phyloP scores from a whole-genome alignment of 2,888 invertebrate genomes.

The Eugnorisma glareosa region DNA sequence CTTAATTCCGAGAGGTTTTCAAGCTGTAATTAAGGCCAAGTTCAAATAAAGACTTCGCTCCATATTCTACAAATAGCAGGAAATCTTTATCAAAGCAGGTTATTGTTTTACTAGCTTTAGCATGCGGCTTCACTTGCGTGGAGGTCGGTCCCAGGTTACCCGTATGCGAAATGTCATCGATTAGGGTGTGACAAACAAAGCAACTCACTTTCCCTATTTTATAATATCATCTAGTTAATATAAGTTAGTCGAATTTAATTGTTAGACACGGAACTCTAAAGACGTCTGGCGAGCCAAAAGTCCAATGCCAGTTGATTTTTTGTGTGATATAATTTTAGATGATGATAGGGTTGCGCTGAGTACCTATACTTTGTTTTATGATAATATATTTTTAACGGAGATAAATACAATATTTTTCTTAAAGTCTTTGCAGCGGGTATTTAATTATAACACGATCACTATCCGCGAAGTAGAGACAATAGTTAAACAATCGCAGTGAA shows the following conservation, averaged over 20 bases:
- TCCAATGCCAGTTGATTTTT: slow-evolving; percentile 42
- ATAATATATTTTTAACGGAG: background rate
- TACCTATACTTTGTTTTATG: background rate
- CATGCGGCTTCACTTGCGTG: background rate
- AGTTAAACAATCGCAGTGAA: background rate
- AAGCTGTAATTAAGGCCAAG: slow-evolving; percentile 22
- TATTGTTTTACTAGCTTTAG: background rate
- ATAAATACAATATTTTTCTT: background rate
- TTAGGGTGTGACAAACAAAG: background rate
- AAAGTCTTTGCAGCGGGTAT: background rate
- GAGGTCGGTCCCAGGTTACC: background rate
- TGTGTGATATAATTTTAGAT: slow-evolving; percentile 52
- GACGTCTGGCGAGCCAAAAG: slow-evolving; percentile 27
- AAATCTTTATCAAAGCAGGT: background rate
- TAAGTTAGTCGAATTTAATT: slow-evolving; percentile 17
- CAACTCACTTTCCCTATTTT: background rate
- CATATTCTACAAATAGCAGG: slow-evolving; percentile 5
- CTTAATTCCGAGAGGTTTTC: slow-evolving; percentile 37
- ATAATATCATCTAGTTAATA: background rate
- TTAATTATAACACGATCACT: background rate
- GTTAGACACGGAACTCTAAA: slow-evolving; percentile 45
- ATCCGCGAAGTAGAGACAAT: background rate
- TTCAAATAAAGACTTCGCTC: slow-evolving; percentile 5
- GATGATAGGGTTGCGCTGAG: slow-evolving; percentile 40
- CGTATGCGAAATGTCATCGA: background rate